These are phyloP conservation scores for Neosilurus mollespiculum DNA, from an alignment of 2,797 vertebrate species.

Conservation along the genomic window DNA sequence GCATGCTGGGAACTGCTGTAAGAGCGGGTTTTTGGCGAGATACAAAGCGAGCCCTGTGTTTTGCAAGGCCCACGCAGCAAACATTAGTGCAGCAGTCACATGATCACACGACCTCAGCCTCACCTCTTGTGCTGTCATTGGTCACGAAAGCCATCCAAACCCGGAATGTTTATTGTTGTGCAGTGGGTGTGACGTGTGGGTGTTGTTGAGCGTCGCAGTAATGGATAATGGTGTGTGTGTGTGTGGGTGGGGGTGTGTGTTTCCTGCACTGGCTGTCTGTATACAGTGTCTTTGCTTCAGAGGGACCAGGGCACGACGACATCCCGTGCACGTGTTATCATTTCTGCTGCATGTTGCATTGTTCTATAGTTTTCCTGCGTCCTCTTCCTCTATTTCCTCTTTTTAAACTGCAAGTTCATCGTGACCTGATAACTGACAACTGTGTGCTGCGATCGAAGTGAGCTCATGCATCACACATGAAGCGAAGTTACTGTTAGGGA, in stretches of 20 bases:
- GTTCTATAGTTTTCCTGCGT: slow-evolving; percentile 50
- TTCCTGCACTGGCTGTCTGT: neutral
- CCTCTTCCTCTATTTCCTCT: slow-evolving; percentile 45
- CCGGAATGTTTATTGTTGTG: neutral
- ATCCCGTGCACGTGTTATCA: neutral
- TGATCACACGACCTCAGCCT: slow-evolving; percentile 55
- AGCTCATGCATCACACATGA: neutral
- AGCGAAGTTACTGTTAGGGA: neutral
- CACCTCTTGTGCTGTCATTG: slow-evolving; percentile 57
- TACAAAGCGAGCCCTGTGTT: slow-evolving; percentile 56
- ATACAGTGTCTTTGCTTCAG: neutral
- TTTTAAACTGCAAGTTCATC: slow-evolving; percentile 26
- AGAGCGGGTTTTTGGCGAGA: slow-evolving; percentile 37
- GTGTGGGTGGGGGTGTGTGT: neutral
- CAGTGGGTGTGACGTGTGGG: slow-evolving; percentile 30
- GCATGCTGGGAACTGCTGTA: slow-evolving; percentile 55
- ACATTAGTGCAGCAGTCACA: slow-evolving; percentile 37
- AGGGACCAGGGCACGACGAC: neutral
- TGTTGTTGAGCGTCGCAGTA: neutral
- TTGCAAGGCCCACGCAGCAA: slow-evolving; percentile 41
- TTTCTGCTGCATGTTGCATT: slow-evolving; percentile 50
- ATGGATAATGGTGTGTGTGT: neutral
- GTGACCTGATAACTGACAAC: neutral
- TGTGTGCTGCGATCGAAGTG: neutral
- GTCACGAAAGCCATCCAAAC: slow-evolving; percentile 35